Evolutionary conservation across 2,113 vertebrate genomes (phyloP), one percentile per base, ranked within the genome.

Genomic region (Trogon surrucura): DNA sequence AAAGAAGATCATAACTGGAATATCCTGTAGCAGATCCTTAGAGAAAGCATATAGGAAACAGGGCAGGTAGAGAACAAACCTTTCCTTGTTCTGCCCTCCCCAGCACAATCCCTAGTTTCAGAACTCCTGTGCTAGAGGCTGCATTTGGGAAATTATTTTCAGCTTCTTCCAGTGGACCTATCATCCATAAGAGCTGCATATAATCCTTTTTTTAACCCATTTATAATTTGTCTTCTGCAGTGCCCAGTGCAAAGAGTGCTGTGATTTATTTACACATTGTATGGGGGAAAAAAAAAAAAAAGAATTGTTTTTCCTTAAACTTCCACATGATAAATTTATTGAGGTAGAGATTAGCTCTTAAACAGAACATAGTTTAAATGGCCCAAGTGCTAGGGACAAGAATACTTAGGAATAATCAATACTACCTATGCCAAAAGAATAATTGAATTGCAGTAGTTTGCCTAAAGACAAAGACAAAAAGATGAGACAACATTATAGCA

Each of bases 371-470:
- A 57, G 45, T 67, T 95, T 85, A 84, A 95, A 91, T 60, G 56
- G 89, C 44, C 84, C 34, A 60, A 95, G 36, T 75, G 69, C 72
- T 65, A 56, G 26, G 45, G 73, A 91, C 21, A 64, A 51, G 61
- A 94, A 88, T 67, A 57, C 51, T 95, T 79, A 65, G 48, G 32
- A 95, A 92, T 92, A 93, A 95, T 92, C 91, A 96, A 95, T 91
- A 89, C 10, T 61, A 84, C 83, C 93, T 95, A 60, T 57, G 62
- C 65, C 80, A 91, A 92, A 97, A 81, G 89, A 97, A 81, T 95
- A 96, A 95, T 36, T 95, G 89, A 91, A 93, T 87, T 81, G 83
- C 80, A 81, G 77, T 61, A 72, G 77, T 85, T 91, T 89, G 69
- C 95, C 89, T 91, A 87, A 95, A 95, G 92, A 93, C 57, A 94